Conservation (phyloP, 2,888 invertebrate genomes). For the Napeogenes sylphis region DNA sequence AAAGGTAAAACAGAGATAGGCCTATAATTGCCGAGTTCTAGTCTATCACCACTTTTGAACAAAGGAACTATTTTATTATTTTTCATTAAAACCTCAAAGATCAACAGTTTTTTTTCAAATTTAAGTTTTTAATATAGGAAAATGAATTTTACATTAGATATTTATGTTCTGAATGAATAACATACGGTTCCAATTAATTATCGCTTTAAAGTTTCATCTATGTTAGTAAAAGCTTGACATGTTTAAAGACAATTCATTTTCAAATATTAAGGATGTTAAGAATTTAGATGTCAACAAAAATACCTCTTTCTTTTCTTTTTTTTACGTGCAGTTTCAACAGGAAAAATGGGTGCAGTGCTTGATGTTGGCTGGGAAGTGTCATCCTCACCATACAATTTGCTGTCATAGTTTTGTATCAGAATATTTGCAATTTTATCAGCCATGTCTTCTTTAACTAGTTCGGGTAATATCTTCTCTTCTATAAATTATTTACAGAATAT, state of each 20-base stretch:
- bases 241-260: background rate
- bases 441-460: slow-evolving; percentile 57
- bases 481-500: slow-evolving; percentile 7
- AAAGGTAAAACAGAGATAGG: too few species aligned
- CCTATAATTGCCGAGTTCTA: too few species aligned
- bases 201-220: too few species aligned
- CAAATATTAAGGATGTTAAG: background rate
- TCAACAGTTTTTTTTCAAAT: too few species aligned
- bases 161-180: too few species aligned
- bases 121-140: too few species aligned
- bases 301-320: slow-evolving; percentile 73
- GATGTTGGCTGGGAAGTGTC: slow-evolving; percentile 71
- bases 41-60: too few species aligned
- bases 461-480: slow-evolving; percentile 48
- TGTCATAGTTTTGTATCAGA: slow-evolving; percentile 59
- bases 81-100: too few species aligned
- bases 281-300: background rate
- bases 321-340: slow-evolving; percentile 54
- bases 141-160: too few species aligned
- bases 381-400: slow-evolving; percentile 64
- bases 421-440: slow-evolving; percentile 49
- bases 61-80: too few species aligned
- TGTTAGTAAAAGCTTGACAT: background rate
- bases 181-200: too few species aligned
- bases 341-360: slow-evolving; percentile 57